Evolutionary conservation across 2,113 vertebrate species (phyloP).

Genomic region (Pheucticus melanocephalus): DNA sequence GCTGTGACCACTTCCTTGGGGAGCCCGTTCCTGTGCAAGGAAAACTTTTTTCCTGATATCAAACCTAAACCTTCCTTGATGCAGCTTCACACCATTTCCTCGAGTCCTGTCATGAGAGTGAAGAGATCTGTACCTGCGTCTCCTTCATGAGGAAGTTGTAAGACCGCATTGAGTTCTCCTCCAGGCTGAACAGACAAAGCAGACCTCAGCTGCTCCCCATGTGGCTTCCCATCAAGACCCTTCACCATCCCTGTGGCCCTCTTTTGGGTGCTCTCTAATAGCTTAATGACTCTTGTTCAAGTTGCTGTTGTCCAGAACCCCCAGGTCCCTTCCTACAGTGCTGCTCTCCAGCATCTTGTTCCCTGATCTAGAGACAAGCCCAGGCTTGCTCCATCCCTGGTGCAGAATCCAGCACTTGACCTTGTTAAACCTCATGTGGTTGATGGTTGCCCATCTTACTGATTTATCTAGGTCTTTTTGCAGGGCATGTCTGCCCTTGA

Average conservation of each 20-base stretch:
- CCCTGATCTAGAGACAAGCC: not conserved
- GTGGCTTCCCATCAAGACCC: not conserved
- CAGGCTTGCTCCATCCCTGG: not conserved
- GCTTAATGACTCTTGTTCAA: not conserved
- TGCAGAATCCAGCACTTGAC: not conserved
- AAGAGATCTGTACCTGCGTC: not conserved
- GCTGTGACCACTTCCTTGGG: not conserved
- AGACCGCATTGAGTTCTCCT: accelerated
- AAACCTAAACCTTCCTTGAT: not conserved
- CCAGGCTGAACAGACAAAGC: not conserved
- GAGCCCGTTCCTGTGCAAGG: not conserved
- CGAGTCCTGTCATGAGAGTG: accelerated
- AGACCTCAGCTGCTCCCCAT: not conserved
- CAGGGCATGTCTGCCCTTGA: not conserved
- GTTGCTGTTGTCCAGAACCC: not conserved
- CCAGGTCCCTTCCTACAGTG: not conserved
- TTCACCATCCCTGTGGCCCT: not conserved
- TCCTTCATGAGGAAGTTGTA: not conserved
- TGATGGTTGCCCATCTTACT: not conserved
- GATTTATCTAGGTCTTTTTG: not conserved
- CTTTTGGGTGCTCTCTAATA: not conserved
- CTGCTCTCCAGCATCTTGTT: not conserved
- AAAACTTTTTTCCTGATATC: not conserved
- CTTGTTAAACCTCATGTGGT: not conserved
- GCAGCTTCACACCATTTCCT: accelerated